These are phyloP conservation scores for Sebastes fasciatus DNA, from an alignment of 2,113 vertebrate genomes.

Conservation along the genomic window DNA sequence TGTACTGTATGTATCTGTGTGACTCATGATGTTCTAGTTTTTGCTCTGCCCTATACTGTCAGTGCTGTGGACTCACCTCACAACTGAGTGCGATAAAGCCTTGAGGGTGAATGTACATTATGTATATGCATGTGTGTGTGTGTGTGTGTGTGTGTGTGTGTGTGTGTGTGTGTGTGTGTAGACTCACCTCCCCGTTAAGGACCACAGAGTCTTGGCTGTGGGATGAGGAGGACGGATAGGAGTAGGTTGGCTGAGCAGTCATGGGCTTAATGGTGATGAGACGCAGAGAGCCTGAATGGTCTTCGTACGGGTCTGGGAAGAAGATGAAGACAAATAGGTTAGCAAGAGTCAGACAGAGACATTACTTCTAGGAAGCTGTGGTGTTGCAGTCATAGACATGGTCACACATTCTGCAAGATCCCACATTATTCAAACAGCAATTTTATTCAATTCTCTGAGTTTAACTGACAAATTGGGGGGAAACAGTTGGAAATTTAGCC, in stretches of 20 bases:
- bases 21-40: constrained; percentile 30
- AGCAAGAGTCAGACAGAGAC: not conserved
- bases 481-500: not conserved
- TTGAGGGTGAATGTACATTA: constrained; percentile 1
- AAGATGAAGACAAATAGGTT: constrained; percentile 60
- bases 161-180: not conserved
- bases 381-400: not conserved
- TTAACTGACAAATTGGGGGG: not conserved
- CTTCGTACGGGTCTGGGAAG: constrained; percentile 90
- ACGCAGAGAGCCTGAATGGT: constrained; percentile 93
- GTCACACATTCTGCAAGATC: not conserved
- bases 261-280: constrained; percentile 95
- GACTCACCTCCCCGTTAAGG: constrained; percentile 93
- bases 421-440: not conserved
- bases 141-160: not conserved
- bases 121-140: not conserved
- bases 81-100: constrained; percentile 9
- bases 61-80: constrained; percentile 1
- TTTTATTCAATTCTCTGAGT: not conserved
- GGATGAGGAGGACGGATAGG: constrained; percentile 88
- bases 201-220: constrained; percentile 93
- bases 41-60: constrained; percentile 12
- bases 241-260: constrained; percentile 87
- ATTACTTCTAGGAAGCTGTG: not conserved
- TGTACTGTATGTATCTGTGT: not conserved